Evolutionary conservation across 2,797 vertebrate species (phyloP), one percentile per base, ranked within the genome.

Genomic region (Clarias fuscus): DNA sequence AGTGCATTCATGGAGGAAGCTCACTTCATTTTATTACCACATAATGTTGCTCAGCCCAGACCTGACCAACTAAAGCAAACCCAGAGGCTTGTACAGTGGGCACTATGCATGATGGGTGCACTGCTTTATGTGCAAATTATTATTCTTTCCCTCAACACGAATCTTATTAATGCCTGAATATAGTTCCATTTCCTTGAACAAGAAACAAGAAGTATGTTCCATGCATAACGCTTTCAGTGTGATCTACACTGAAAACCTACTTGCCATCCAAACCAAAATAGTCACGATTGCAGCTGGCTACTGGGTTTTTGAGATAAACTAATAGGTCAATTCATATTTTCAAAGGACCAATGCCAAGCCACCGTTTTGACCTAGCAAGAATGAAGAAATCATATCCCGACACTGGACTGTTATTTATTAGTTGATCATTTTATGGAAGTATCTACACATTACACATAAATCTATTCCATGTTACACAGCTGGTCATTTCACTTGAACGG

Each of bases 181-280:
- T n/a, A 56, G 15, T n/a, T 58, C 27, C 27, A 58, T 20, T 76
- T 56, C n/a, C 48, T 48, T 61, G 43, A 86, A 86, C 73, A 58
- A 10, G 17, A 71, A 62, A 37, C 40, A 56, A 85, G 53, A 85
- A 62, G 56, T 37, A 61, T 64, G 3, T 14, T 18, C 27, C 58
- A 83, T 27, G 18, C 56, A 17, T 43, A 56, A 15, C 37, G 48
- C 4, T 27, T 33, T 33, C 33, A 33, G 33, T 40, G 13, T 80
- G 67, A 53, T 48, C 70, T 18, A 20, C 53, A 40, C 13, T 68
- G 27, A 59, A 73, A 58, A 20, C 17, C 65, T 58, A 18, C 13
- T 48, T 20, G 68, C 33, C 62, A 79, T 64, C 48, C 77, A 30
- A 82, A 40, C 53, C 27, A 58, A 78, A 10, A 70, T 84, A 48